phyloP scores from a whole-genome alignment of 1,140 invertebrate genomes.

The Drosophila guanche region DNA sequence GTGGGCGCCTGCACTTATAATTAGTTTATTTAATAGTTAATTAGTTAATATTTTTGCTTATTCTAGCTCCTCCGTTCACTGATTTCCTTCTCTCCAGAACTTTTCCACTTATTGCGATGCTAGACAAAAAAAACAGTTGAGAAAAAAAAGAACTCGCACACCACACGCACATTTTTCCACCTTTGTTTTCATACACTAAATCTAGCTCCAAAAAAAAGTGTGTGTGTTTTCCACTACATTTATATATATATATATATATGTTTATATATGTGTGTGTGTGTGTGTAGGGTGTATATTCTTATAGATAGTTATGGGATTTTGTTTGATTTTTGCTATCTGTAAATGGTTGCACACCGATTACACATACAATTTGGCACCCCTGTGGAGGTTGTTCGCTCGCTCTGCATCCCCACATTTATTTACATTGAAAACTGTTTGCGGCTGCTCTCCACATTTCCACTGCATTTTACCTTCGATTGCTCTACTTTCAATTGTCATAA shows the following conservation, averaged over 20 bases:
- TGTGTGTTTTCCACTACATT: constrained; percentile 20
- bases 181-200: constrained; percentile 33
- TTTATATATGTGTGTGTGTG: constrained; percentile 9
- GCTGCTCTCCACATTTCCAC: constrained; percentile 3
- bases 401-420: constrained; percentile 60
- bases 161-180: background rate
- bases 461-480: constrained; percentile 9
- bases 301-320: constrained; percentile 44
- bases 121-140: constrained; percentile 47
- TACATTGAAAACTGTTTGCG: constrained; percentile 54
- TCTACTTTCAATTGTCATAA: constrained; percentile 67
- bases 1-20: constrained; percentile 27
- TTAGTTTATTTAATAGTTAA: constrained; percentile 34
- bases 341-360: constrained; percentile 13
- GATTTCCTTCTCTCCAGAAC: constrained; percentile 33
- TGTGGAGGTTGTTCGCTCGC: background rate
- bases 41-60: constrained; percentile 37
- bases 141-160: background rate
- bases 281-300: constrained; percentile 19
- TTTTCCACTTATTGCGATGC: constrained; percentile 40
- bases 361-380: background rate
- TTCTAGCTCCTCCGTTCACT: constrained; percentile 27
- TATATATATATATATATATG: constrained; percentile 18
- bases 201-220: constrained; percentile 57
- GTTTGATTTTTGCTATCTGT: constrained; percentile 49